Evolutionary conservation across 2,797 vertebrate genomes (phyloP).

Genomic region (Urosaurus nigricauda): DNA sequence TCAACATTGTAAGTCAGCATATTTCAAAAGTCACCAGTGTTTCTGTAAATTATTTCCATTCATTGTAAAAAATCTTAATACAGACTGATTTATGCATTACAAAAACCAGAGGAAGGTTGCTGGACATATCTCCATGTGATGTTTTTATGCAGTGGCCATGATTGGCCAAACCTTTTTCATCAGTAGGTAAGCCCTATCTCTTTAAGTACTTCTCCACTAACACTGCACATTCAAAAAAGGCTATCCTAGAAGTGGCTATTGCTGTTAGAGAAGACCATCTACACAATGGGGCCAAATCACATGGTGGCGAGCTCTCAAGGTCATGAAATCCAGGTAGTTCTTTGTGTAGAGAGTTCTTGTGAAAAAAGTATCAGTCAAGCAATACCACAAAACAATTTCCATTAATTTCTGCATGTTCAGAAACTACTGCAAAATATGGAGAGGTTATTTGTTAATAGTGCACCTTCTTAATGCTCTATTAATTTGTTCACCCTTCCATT

Average conservation of each 20-base stretch:
- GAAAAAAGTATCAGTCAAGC: background rate
- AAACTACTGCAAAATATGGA: background rate
- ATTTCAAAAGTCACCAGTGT: background rate
- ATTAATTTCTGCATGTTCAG: background rate
- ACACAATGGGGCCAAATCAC: background rate
- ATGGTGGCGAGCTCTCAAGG: background rate
- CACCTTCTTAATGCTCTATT: background rate
- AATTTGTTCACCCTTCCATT: background rate
- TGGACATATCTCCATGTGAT: background rate
- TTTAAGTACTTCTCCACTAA: background rate
- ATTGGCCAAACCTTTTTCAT: background rate
- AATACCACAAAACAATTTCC: background rate
- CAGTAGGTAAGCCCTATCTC: background rate
- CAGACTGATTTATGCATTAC: background rate
- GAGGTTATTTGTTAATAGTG: background rate
- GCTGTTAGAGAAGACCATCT: background rate
- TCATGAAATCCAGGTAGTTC: background rate
- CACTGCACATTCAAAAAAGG: background rate
- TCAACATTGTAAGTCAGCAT: background rate
- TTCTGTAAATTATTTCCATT: background rate
- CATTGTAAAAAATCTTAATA: conserved; percentile 13
- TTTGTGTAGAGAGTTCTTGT: background rate
- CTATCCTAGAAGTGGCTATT: background rate
- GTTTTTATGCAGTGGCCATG: background rate
- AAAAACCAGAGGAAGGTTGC: background rate